phyloP scores from a whole-genome alignment of 2,888 invertebrate genomes.

The Spodoptera exigua region DNA sequence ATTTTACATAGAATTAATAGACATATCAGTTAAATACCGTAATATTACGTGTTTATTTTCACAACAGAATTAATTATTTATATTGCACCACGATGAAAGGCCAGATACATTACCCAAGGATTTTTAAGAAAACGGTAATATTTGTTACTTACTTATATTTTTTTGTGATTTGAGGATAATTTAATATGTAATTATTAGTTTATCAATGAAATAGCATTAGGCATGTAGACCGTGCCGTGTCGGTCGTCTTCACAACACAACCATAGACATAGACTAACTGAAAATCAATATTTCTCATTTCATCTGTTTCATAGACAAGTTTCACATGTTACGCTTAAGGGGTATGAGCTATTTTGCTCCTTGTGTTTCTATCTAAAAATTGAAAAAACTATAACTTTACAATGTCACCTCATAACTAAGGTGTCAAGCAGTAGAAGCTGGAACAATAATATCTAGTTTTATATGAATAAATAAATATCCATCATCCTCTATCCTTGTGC shows the following conservation, averaged over 20 bases:
- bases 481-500: too few species aligned
- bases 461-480: too few species aligned
- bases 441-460: too few species aligned
- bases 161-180: constrained; percentile 1
- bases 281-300: constrained; percentile 29
- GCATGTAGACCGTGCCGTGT: too few species aligned
- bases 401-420: too few species aligned
- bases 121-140: too few species aligned
- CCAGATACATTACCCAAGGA: too few species aligned
- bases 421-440: too few species aligned
- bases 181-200: constrained; percentile 1
- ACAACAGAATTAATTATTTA: neutral
- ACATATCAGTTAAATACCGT: neutral
- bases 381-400: too few species aligned
- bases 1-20: neutral
- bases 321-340: neutral
- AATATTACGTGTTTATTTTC: constrained; percentile 3
- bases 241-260: neutral
- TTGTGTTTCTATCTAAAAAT: too few species aligned
- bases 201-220: neutral
- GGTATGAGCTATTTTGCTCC: constrained; percentile 12
- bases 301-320: constrained; percentile 17
- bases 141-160: neutral
- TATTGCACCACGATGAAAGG: neutral
- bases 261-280: constrained; percentile 8